Conservation (phyloP, 2,113 vertebrate species). For the Petromus typicus region DNA sequence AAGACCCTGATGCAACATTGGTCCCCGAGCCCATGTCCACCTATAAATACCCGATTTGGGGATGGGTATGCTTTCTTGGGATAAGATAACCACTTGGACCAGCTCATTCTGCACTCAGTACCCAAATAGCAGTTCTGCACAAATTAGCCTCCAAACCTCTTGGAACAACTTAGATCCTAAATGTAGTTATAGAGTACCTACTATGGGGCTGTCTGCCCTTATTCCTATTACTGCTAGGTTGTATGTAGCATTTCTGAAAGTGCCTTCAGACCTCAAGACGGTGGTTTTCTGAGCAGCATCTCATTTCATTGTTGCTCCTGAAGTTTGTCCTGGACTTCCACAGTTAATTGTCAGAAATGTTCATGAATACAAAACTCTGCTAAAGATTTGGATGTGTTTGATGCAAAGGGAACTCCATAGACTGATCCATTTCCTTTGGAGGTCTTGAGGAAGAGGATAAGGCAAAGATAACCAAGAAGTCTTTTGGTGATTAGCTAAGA, state of each 20-base stretch:
- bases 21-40: background rate
- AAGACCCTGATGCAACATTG: background rate
- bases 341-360: conserved; percentile 51
- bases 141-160: background rate
- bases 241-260: background rate
- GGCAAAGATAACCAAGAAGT: background rate
- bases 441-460: conserved; percentile 1
- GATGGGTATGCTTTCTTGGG: background rate
- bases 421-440: background rate
- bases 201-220: background rate
- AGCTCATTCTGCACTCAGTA: background rate
- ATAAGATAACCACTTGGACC: background rate
- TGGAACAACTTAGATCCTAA: background rate
- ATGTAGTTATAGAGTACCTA: background rate
- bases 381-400: background rate
- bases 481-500: background rate
- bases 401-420: background rate
- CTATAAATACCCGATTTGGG: background rate
- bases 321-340: background rate
- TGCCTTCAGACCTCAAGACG: background rate
- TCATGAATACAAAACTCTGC: conserved; percentile 11
- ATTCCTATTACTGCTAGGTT: background rate
- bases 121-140: background rate
- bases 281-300: background rate
- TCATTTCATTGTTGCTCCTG: conserved; percentile 11